Evolutionary conservation across 2,888 invertebrate genomes (phyloP).

Genomic region (Eupithecia subfuscata): DNA sequence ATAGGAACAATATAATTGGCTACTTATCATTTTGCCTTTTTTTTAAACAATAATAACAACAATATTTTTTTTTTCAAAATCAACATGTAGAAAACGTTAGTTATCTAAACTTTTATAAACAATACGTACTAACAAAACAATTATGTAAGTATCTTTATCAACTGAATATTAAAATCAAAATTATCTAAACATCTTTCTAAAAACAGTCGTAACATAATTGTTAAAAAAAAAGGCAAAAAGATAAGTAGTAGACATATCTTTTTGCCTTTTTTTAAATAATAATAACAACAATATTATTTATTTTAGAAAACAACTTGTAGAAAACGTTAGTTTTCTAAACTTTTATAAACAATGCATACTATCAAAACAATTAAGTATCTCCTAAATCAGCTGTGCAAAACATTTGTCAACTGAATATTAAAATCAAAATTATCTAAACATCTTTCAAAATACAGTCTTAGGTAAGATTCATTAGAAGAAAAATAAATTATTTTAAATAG

Average conservation of each 20-base stretch:
- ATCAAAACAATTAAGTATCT: slow-evolving; percentile 29
- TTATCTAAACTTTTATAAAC: too few species aligned
- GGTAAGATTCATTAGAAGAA: slow-evolving; percentile 15
- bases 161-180: too few species aligned
- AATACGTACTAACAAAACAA: too few species aligned
- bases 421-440: too few species aligned
- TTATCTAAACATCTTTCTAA: too few species aligned
- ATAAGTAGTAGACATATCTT: slow-evolving; percentile 8
- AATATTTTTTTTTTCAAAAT: too few species aligned
- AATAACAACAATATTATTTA: slow-evolving; percentile 20
- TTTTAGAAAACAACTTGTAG: slow-evolving; percentile 20
- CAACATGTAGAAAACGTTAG: too few species aligned
- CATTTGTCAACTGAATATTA: slow-evolving; percentile 12
- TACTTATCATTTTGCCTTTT: too few species aligned
- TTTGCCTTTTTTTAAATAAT: slow-evolving; percentile 19
- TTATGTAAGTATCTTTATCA: too few species aligned
- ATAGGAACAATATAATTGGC: too few species aligned
- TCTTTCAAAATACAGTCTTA: slow-evolving; percentile 15
- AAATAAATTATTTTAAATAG: slow-evolving; percentile 15
- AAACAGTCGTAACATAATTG: not conserved
- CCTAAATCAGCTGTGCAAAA: slow-evolving; percentile 18
- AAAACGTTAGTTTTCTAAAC: slow-evolving; percentile 24
- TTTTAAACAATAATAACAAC: too few species aligned
- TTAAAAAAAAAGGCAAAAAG: slow-evolving; percentile 3
- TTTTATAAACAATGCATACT: slow-evolving; percentile 26